Conservation (phyloP, 2,888 invertebrate genomes). For the Ophraella communa region DNA sequence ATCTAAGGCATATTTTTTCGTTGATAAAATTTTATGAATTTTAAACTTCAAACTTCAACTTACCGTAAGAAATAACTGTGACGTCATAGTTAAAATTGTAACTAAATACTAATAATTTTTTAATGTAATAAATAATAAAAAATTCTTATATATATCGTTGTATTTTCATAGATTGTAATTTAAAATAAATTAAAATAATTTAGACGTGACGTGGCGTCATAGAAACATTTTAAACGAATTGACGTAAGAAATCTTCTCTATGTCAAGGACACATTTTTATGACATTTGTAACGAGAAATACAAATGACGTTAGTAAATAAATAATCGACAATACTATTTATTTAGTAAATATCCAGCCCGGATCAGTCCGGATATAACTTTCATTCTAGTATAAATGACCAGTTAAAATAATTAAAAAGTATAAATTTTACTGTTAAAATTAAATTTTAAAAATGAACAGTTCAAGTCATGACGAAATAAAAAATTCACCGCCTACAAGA, state of each 20-base stretch:
- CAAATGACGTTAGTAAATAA: conserved; percentile 18
- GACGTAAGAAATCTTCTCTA: not conserved
- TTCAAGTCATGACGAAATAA: not conserved
- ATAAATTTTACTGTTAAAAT: conserved; percentile 3
- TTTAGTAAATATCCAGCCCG: not conserved
- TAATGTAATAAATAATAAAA: too few relatives aligned
- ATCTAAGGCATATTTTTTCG: not conserved
- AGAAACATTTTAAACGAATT: not conserved
- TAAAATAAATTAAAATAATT: too few relatives aligned
- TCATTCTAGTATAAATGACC: conserved; percentile 13
- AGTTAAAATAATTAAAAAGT: not conserved
- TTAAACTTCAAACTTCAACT: not conserved
- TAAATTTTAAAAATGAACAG: conserved; percentile 12
- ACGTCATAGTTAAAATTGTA: not conserved
- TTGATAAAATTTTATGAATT: not conserved
- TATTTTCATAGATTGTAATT: too few relatives aligned
- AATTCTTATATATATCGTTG: too few relatives aligned
- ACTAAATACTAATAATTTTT: too few relatives aligned
- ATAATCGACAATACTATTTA: conserved; percentile 14
- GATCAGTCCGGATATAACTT: not conserved
- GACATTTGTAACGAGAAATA: not conserved
- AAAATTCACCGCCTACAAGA: not conserved
- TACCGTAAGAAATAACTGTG: not conserved
- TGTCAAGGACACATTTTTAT: not conserved
- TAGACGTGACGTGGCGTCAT: too few relatives aligned